Percentiles rank a stretch among this genome's conserved stretches.
Evolutionary conservation across 2,888 invertebrate genomes (phyloP).

Genomic region (Spisula solida): DNA sequence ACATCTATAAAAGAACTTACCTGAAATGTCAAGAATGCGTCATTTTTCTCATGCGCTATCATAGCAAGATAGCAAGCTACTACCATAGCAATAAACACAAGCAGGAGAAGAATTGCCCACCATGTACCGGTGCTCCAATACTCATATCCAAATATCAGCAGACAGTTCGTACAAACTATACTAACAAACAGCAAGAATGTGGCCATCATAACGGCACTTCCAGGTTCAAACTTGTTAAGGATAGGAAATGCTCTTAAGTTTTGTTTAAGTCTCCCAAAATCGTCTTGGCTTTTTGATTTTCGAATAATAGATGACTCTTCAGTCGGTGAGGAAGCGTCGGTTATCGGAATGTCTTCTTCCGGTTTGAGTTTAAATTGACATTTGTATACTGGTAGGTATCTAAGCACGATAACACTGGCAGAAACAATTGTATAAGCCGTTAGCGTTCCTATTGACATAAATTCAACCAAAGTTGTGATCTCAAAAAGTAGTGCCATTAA

Average conservation of each 20-base stretch:
- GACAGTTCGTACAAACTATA: conserved; percentile 78
- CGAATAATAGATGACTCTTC: conserved; percentile 80
- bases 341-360: conserved; percentile 69
- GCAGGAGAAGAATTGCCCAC: conserved; percentile 91
- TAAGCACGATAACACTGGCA: conserved; percentile 94
- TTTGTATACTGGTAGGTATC: conserved; percentile 90
- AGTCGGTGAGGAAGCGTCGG: conserved; percentile 66
- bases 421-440: conserved; percentile 97
- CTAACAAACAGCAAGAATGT: conserved; percentile 90
- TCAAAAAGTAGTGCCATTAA: conserved; percentile 95
- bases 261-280: conserved; percentile 92
- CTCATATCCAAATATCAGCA: conserved; percentile 90
- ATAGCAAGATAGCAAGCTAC: conserved; percentile 85
- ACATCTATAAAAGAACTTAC: conserved; percentile 70
- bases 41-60: conserved; percentile 87
- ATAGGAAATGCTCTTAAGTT: conserved; percentile 92
- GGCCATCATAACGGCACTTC: conserved; percentile 92
- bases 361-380: conserved; percentile 86
- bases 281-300: conserved; percentile 87
- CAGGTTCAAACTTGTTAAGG: conserved; percentile 92
- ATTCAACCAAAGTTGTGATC: conserved; percentile 95
- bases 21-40: conserved; percentile 86
- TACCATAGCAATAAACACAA: conserved; percentile 82
- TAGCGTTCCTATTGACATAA: conserved; percentile 98
- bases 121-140: conserved; percentile 89